Percentiles rank a stretch among this genome's conserved stretches.
Evolutionary conservation across 2,888 invertebrate species (phyloP).

Genomic region (Serrognathus titanus): DNA sequence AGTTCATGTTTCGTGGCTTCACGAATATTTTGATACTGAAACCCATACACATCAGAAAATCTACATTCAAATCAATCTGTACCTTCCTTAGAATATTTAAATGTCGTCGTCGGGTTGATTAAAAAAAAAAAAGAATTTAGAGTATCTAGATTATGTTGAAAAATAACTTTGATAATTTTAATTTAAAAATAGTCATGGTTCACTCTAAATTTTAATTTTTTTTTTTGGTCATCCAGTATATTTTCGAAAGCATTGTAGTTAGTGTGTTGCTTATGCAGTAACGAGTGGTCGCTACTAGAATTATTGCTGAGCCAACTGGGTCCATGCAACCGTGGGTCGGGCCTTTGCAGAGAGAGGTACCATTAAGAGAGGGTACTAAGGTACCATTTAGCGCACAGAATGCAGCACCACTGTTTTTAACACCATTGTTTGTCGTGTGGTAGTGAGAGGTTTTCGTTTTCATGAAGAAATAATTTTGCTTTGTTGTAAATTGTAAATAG

Average conservation of each 20-base stretch:
- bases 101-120: background rate
- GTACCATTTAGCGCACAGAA: slow-evolving; percentile 43
- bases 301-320: slow-evolving; percentile 46
- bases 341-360: slow-evolving; percentile 57
- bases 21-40: too few relatives aligned
- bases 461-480: too few relatives aligned
- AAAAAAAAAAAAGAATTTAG: background rate
- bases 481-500: too few relatives aligned
- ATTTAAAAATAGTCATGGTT: too few relatives aligned
- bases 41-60: background rate
- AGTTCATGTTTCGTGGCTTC: too few relatives aligned
- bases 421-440: too few relatives aligned
- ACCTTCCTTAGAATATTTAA: background rate
- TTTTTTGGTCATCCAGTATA: background rate
- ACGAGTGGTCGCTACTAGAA: slow-evolving; percentile 39
- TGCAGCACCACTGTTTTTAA: slow-evolving; percentile 35
- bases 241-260: slow-evolving; percentile 28
- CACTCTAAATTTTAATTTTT: too few relatives aligned
- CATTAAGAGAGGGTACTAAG: slow-evolving; percentile 34
- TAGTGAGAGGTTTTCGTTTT: too few relatives aligned
- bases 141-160: background rate
- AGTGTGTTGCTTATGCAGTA: slow-evolving; percentile 47
- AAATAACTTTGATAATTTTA: background rate
- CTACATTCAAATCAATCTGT: background rate
- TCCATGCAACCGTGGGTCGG: slow-evolving; percentile 47